phyloP scores from a whole-genome alignment of 37 sponge, comb jelly and placozoan species.

The Spongia lamella region DNA sequence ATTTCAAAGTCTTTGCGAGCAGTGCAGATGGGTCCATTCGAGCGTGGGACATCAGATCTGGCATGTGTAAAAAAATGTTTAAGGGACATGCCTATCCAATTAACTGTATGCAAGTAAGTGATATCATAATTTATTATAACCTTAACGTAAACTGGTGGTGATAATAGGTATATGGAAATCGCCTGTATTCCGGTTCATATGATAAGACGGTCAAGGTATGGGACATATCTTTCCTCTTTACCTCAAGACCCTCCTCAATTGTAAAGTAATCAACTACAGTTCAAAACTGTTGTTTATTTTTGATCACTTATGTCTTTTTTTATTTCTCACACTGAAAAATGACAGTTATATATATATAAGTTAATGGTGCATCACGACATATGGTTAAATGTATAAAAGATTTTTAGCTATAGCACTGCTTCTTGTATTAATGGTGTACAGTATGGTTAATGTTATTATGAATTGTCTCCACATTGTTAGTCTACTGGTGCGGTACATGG shows the following conservation, averaged over 20 bases:
- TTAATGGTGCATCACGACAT: too few relatives aligned
- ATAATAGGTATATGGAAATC: conserved; percentile 7
- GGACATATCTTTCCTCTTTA: conserved; percentile 13
- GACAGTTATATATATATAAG: too few relatives aligned
- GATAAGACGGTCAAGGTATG: conserved; percentile 51
- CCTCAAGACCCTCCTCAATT: neutral
- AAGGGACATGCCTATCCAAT: conserved; percentile 33
- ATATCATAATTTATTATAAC: neutral
- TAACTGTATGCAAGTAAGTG: conserved; percentile 39
- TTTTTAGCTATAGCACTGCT: too few relatives aligned
- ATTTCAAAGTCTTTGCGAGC: conserved; percentile 35
- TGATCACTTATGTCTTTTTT: too few relatives aligned
- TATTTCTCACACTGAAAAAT: too few relatives aligned
- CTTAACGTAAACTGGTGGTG: conserved; percentile 1
- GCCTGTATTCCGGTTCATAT: conserved; percentile 49
- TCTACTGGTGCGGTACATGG: too few relatives aligned
- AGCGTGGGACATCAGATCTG: conserved; percentile 50
- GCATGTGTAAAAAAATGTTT: conserved; percentile 34
- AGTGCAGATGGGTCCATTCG: conserved; percentile 37
- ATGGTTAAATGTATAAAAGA: too few relatives aligned
- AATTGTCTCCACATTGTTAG: too few relatives aligned
- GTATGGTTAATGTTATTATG: too few relatives aligned
- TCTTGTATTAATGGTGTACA: too few relatives aligned
- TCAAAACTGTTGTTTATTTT: neutral
- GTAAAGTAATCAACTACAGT: too few relatives aligned